Base-by-base conservation (phyloP, 2,888 invertebrate genomes). In the Microdon myrmicae region DNA sequence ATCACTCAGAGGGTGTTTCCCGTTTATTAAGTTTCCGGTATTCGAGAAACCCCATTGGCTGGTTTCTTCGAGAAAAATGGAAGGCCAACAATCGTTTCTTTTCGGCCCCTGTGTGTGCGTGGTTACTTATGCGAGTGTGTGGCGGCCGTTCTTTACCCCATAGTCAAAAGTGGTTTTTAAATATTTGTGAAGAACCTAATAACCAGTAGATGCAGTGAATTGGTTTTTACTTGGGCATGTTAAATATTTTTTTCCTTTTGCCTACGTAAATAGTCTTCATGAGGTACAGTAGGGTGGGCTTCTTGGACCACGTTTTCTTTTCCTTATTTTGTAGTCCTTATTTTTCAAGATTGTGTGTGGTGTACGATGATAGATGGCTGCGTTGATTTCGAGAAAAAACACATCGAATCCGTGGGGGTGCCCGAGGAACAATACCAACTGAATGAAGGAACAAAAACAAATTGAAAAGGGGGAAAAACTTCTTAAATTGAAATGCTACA, bases 101-200 rank as follows among this genome's bases (percentile, higher is more conserved):
- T n/a, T n/a, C n/a, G n/a, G n/a, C n/a, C n/a, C n/a, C n/a, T n/a
- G n/a, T n/a, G n/a, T n/a, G n/a, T n/a, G n/a, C n/a, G n/a, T n/a
- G n/a, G n/a, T n/a, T n/a, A n/a, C n/a, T n/a, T n/a, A n/a, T n/a
- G n/a, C n/a, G n/a, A n/a, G 16, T 17, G 9, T 9, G 47, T 53
- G 14, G 7, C 16, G 32, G 32, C 29, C 25, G 20, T 10, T 9
- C 25, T 31, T 53, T 25, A 29, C 34, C 37, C 53, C 54, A 41
- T 51, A 22, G 56, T 37, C 51, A 51, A 22, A 47, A 32, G 45
- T 51, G 51, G 51, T 58, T 43, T 64, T 38, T 64, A 54, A 64
- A 64, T 55, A 58, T 64, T 64, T 64, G 64, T 45, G 20, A 51
- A 64, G 55, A 58, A 58, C 47, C 41, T 58, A 53, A 58, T 23